phyloP scores from a whole-genome alignment of 2,888 invertebrate species.

The Meiosimyza decipiens region DNA sequence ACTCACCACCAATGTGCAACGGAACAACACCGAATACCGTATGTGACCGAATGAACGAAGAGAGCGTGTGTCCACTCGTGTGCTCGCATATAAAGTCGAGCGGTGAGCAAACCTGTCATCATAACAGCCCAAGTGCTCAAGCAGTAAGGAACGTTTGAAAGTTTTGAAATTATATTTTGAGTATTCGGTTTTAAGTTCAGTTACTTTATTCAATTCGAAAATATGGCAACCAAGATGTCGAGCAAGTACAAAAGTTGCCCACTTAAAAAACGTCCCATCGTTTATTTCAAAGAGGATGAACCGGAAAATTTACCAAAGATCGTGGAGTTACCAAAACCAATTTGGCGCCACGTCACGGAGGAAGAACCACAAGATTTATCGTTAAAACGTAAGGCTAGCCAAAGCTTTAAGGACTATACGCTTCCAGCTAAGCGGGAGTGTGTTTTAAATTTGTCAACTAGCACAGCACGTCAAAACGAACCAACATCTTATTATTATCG shows the following conservation, averaged over 20 bases:
- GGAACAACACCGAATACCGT: conserved; percentile 51
- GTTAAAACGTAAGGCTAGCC: conserved; percentile 58
- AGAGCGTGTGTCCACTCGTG: conserved; percentile 39
- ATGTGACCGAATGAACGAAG: conserved; percentile 39
- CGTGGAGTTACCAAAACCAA: conserved; percentile 52
- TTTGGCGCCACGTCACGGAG: conserved; percentile 37
- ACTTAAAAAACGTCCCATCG: conserved; percentile 88
- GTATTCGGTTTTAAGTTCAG: conserved; percentile 23
- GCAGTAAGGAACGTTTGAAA: conserved; percentile 53
- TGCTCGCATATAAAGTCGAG: conserved; percentile 56
- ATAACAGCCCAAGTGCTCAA: conserved; percentile 60
- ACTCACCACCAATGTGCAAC: conserved; percentile 41
- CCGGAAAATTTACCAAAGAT: conserved; percentile 57
- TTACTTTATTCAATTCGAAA: conserved; percentile 21
- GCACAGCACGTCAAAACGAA: conserved; percentile 22
- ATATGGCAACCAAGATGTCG: conserved; percentile 49
- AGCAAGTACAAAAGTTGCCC: conserved; percentile 84
- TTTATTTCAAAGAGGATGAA: conserved; percentile 75
- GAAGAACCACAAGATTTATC: conserved; percentile 64
- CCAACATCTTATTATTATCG: neutral
- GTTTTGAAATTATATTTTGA: conserved; percentile 17
- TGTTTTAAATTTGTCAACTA: conserved; percentile 58
- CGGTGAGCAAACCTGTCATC: conserved; percentile 59
- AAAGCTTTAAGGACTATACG: conserved; percentile 49
- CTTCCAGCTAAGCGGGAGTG: conserved; percentile 57